Conservation (phyloP, 2,113 vertebrate species). For the Chaetodon auriga region DNA sequence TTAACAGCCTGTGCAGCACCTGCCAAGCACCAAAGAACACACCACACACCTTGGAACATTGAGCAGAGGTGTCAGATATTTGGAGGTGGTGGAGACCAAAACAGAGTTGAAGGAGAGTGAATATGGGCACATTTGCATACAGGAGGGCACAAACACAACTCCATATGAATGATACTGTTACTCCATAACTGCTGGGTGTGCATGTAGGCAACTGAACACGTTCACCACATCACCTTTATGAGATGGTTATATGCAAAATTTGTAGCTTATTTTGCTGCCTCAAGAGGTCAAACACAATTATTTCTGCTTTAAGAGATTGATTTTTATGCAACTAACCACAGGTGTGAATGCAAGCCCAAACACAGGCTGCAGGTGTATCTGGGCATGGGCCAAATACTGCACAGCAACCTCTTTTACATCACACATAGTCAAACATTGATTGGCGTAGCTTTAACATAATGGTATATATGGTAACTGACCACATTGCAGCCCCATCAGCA, state of each 20-base stretch:
- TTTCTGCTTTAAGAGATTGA: not conserved
- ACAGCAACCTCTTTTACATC: not conserved
- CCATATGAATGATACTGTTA: not conserved
- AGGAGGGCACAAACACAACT: not conserved
- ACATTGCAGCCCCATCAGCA: slow-evolving; percentile 1
- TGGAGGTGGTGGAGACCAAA: not conserved
- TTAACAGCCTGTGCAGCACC: not conserved
- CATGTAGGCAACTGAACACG: not conserved
- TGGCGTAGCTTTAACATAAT: not conserved
- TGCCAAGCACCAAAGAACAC: not conserved
- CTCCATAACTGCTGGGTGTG: not conserved
- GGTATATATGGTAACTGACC: no score
- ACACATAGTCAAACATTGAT: not conserved
- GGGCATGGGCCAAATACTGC: not conserved
- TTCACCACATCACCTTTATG: not conserved
- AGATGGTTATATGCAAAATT: not conserved
- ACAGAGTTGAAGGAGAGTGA: not conserved
- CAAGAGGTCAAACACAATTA: not conserved
- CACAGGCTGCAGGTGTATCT: not conserved
- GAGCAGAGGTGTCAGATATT: not conserved
- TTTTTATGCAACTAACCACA: not conserved
- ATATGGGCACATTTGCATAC: not conserved
- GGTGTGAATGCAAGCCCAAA: not conserved
- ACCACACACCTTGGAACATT: not conserved
- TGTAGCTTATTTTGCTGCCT: no score